phyloP scores from a whole-genome alignment of 2,113 vertebrate genomes.

The Fulica atra region DNA sequence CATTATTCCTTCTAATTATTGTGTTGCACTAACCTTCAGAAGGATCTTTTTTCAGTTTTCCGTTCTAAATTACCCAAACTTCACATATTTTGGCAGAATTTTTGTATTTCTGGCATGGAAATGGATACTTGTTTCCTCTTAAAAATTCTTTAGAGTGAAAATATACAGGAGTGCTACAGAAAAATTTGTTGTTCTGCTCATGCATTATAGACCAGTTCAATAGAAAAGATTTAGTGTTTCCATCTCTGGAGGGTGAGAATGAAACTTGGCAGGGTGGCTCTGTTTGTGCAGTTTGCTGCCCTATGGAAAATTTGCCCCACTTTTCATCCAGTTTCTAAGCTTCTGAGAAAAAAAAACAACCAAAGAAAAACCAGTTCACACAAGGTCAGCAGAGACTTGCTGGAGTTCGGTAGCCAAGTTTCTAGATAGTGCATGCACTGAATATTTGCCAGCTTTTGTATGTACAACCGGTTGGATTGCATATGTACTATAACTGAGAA shows the following conservation, averaged over 20 bases:
- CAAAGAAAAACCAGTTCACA: background rate
- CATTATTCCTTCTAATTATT: slow-evolving; percentile 35
- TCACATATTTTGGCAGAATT: slow-evolving; percentile 18
- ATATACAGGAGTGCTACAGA: background rate
- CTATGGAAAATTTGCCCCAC: background rate
- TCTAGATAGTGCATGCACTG: background rate
- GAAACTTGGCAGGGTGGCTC: background rate
- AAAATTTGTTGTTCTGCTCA: background rate
- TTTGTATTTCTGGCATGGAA: background rate
- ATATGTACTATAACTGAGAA: background rate
- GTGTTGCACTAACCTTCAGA: background rate
- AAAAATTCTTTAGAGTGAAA: background rate
- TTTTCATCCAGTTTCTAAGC: background rate
- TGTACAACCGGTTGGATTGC: background rate
- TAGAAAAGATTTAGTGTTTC: background rate
- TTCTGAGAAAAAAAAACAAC: background rate
- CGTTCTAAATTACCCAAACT: background rate
- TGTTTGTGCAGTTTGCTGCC: background rate
- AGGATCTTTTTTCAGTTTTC: slow-evolving; percentile 5
- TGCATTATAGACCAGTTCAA: background rate
- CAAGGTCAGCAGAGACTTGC: background rate
- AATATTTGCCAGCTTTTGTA: background rate
- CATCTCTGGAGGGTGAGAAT: background rate
- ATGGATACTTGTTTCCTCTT: background rate
- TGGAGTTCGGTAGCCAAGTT: background rate